Base-by-base conservation (phyloP, 2,797 vertebrate species). In the Sebastes glaucus region DNA sequence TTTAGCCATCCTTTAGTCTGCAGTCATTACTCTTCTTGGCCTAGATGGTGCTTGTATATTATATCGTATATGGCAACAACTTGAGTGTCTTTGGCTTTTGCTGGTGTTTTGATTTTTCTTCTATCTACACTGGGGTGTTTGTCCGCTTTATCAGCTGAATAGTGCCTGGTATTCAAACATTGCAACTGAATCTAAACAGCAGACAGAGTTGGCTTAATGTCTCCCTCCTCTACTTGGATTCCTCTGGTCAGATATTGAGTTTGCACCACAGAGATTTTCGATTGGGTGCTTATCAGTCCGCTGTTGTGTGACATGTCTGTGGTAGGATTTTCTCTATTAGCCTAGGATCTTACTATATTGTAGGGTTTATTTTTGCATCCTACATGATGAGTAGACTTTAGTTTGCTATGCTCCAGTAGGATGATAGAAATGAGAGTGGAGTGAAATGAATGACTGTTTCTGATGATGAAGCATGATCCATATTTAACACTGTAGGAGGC, bases 401-500 rank as follows among this genome's bases (percentile, higher is more conserved):
- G 53, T 13, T 38, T 38, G 49, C 71, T 66, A 14, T 74, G 35
- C 49, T 67, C 11, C 10, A 53, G 30, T 16, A 52, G 10, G 71
- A 64, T 9, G 25, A 76, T 33, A 71, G 22, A 81, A 83, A 71
- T 64, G 14, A 70, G 42, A 65, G 53, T 42, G n/a, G n/a, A 28
- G 14, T 61, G n/a, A 79, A 88, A 77, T 78, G 3, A 78, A 88
- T 86, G 63, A 77, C 74, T 73, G 57, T 74, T 85, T 80, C 64
- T 27, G 60, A 86, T 89, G 71, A 84, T 79, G 52, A 73, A 86
- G 71, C 67, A 33, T 60, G 71, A 80, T 88, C 88, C 74, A 87
- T 90, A 89, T 87, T 92, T 85, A 85, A 81, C 77, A n/a, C 62
- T 35, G 63, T 38, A 56, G 64, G 73, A 76, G 73, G 75, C 30